Conservation (phyloP, 2,113 vertebrate species). For the Odontesthes bonariensis region DNA sequence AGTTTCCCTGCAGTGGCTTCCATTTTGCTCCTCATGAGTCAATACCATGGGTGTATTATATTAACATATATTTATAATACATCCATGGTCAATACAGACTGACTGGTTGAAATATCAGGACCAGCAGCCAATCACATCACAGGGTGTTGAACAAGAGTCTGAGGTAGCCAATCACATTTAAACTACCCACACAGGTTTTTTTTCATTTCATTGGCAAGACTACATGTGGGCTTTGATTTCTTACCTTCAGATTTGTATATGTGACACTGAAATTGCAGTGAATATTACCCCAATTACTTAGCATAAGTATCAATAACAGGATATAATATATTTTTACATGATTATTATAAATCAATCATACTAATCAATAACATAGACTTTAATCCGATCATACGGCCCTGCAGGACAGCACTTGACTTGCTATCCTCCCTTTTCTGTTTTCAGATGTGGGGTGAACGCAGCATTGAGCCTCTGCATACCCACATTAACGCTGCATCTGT, state of each 20-base stretch:
- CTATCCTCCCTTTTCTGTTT: not conserved
- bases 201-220: not conserved
- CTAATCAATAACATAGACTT: not conserved
- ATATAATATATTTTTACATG: no score
- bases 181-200: not conserved
- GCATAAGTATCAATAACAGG: no score
- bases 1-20: not conserved
- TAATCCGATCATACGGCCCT: slow-evolving; percentile 3
- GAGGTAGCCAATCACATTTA: slow-evolving; percentile 17
- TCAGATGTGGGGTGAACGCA: slow-evolving; percentile 30
- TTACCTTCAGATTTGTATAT: not conserved
- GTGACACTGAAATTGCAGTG: no score
- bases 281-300: no score
- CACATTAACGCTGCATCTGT: not conserved
- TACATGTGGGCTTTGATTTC: not conserved
- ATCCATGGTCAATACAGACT: no score
- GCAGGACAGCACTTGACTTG: not conserved
- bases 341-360: no score
- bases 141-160: not conserved
- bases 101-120: not conserved
- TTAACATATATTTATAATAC: no score
- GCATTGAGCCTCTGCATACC: not conserved
- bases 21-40: not conserved
- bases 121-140: not conserved
- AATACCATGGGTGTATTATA: no score